These are phyloP conservation scores for Pandemis corylana DNA, from an alignment of 2,888 invertebrate genomes.

Conservation along the genomic window DNA sequence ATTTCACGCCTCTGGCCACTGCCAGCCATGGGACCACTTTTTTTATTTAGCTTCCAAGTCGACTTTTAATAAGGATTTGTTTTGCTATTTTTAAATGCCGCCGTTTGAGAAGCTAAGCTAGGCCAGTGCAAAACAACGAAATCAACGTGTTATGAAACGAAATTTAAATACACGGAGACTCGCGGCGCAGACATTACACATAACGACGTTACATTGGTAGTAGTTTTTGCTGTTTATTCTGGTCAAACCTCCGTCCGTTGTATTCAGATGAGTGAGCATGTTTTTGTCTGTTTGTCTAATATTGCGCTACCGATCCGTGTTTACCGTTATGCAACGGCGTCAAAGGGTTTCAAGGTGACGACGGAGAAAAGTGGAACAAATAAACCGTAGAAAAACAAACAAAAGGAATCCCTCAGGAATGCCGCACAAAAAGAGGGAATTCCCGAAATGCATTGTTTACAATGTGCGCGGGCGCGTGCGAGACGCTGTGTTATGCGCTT, in stretches of 20 bases:
- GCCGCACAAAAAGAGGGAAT: slow-evolving; percentile 79
- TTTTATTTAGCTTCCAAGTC: slow-evolving; percentile 25
- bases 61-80: slow-evolving; percentile 24
- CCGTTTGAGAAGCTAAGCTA: slow-evolving; percentile 3
- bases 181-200: slow-evolving; percentile 3
- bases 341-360: slow-evolving; percentile 67
- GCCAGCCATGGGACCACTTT: slow-evolving; percentile 38
- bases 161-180: slow-evolving; percentile 7
- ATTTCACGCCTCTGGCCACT: slow-evolving; percentile 73
- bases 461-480: slow-evolving; percentile 61
- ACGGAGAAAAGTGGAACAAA: slow-evolving; percentile 67
- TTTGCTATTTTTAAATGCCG: slow-evolving; percentile 12
- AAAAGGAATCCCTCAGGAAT: slow-evolving; percentile 84
- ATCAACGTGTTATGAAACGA: slow-evolving; percentile 8
- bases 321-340: slow-evolving; percentile 69
- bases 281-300: slow-evolving; percentile 36
- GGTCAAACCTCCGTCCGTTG: slow-evolving; percentile 23
- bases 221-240: slow-evolving; percentile 35
- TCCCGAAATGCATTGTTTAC: slow-evolving; percentile 84
- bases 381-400: slow-evolving; percentile 75
- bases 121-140: slow-evolving; percentile 9
- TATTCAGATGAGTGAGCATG: slow-evolving; percentile 31
- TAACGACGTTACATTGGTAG: slow-evolving; percentile 13
- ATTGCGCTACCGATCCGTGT: slow-evolving; percentile 47
- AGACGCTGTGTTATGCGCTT: slow-evolving; percentile 70